Evolutionary conservation across 2,888 invertebrate genomes (phyloP).

Genomic region (Epistrophella euchroma): DNA sequence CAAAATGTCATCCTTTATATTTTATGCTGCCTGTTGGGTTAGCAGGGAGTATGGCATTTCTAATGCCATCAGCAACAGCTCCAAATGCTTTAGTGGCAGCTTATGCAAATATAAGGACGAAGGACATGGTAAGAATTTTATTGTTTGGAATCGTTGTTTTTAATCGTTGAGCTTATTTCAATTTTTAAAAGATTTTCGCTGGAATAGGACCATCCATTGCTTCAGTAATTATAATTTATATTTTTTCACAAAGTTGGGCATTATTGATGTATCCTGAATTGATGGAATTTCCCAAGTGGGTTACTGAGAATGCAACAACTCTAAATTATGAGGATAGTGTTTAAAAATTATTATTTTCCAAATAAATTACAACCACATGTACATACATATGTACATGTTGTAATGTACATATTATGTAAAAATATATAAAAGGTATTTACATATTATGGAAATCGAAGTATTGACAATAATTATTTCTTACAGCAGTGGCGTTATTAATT

Average conservation of each 20-base stretch:
- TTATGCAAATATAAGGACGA: constrained; percentile 21
- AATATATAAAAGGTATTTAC: too few species aligned
- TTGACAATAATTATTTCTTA: too few species aligned
- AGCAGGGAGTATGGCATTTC: constrained; percentile 30
- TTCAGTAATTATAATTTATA: constrained; percentile 25
- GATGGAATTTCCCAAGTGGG: constrained; percentile 35
- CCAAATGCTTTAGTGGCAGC: constrained; percentile 35
- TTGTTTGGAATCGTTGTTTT: not conserved
- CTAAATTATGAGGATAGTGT: constrained; percentile 14
- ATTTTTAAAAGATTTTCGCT: constrained; percentile 16
- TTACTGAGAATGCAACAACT: not conserved
- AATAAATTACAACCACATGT: too few species aligned
- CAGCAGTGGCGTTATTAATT: too few species aligned
- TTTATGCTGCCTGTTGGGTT: constrained; percentile 17
- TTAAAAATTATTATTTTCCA: not conserved
- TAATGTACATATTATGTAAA: too few species aligned
- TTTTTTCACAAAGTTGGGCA: constrained; percentile 30
- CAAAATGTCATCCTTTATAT: constrained; percentile 41
- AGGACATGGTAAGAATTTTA: constrained; percentile 26
- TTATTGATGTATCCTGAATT: constrained; percentile 28
- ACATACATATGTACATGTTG: too few species aligned
- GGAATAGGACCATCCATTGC: constrained; percentile 43
- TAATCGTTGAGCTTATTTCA: not conserved
- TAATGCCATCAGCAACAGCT: constrained; percentile 44
- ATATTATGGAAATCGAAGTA: too few species aligned